phyloP scores from a whole-genome alignment of 2,888 invertebrate genomes.

The Nephrotoma appendiculata region DNA sequence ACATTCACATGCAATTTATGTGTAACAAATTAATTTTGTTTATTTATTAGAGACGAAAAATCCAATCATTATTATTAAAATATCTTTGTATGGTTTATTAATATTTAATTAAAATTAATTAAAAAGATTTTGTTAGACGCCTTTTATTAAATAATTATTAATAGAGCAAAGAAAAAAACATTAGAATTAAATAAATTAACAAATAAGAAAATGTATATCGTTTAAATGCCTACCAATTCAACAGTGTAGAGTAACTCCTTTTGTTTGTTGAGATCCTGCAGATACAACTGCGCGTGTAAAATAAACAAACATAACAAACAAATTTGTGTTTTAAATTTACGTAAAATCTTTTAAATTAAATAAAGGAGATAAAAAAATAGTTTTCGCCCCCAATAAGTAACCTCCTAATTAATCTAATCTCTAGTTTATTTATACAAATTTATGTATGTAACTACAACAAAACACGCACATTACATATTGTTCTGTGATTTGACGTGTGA shows the following conservation, averaged over 20 bases:
- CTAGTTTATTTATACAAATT: background rate
- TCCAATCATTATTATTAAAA: background rate
- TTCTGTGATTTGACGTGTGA: background rate
- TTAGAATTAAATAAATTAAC: background rate
- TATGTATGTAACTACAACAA: background rate
- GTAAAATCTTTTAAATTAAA: background rate
- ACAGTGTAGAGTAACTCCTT: constrained; percentile 70
- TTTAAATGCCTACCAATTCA: constrained; percentile 49
- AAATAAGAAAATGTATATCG: background rate
- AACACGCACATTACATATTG: background rate
- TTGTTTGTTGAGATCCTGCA: constrained; percentile 80
- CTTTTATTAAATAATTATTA: background rate
- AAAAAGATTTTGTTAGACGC: background rate
- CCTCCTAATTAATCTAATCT: background rate
- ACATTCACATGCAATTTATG: background rate
- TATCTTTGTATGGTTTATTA: background rate
- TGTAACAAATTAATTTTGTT: background rate
- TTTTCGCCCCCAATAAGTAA: background rate
- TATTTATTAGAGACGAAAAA: background rate
- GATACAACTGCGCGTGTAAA: constrained; percentile 59
- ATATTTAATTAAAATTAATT: background rate
- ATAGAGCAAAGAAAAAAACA: background rate
- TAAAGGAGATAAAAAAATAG: constrained; percentile 6
- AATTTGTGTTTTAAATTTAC: background rate
- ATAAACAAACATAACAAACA: constrained; percentile 16